Evolutionary conservation across 2,888 invertebrate genomes (phyloP), one percentile per base, ranked within the genome.

Genomic region (Caenorhabditis japonica): DNA sequence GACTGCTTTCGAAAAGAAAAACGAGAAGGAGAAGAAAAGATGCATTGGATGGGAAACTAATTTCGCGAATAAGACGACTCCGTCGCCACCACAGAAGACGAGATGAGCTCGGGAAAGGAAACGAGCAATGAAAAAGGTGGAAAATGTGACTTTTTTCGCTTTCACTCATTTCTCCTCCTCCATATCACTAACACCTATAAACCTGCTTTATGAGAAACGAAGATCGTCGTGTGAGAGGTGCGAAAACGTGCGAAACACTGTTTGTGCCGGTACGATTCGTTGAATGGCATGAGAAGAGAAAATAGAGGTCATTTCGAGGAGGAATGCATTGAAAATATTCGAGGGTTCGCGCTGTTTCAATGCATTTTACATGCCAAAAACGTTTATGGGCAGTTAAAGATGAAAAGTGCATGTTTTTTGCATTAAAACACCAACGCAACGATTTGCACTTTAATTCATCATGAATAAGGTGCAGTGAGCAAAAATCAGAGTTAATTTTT

Each of bases 1-100:
- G 8, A 52, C 36, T 33, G 30, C 10, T 44, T 34, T 43, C 17
- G 15, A 44, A 52, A 36, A 15, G 23, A 10, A 30, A 38, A 38
- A 39, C 15, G 39, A 25, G 25, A n/a, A n/a, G n/a, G n/a, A n/a
- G n/a, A n/a, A n/a, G n/a, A n/a, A n/a, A 15, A 49, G 34, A 47
- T n/a, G 38, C 53, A 39, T 46, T 53, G 46, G 36, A 36, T 23
- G 38, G 33, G 53, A 62, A 55, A 62, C 53, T 62, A 62, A 62
- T 62, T 62, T 53, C 13, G 38, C n/a, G n/a, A 27, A 10, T 19
- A 23, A 15, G 36, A 36, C 13, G 30, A 62, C 7, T 15, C 4
- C 7, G 15, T 19, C 10, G 30, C 23, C 19, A 10, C 23, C 7
- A 7, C 30, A 10, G 10, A 30, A 7, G 30, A 10, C 5, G 10